Evolutionary conservation across 2,113 vertebrate genomes (phyloP).

Genomic region (Manacus vitellinus): DNA sequence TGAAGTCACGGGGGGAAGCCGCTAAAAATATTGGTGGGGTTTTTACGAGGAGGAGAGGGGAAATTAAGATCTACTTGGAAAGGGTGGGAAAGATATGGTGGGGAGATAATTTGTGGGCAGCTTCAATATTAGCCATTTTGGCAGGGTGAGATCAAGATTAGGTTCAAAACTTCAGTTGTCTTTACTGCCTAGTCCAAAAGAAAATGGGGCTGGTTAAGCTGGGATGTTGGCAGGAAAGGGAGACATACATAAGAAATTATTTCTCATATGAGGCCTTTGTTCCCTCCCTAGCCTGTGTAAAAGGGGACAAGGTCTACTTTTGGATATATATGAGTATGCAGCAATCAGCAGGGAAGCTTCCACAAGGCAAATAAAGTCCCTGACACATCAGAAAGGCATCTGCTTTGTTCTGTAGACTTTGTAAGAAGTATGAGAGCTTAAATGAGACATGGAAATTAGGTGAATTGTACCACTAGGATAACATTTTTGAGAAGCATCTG

Average conservation of each 20-base stretch:
- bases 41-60: neutral
- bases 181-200: neutral
- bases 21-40: neutral
- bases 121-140: neutral
- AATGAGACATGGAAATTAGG: neutral
- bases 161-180: neutral
- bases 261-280: neutral
- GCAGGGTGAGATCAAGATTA: neutral
- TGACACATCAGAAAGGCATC: slow-evolving; percentile 1
- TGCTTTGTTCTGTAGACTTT: neutral
- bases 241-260: neutral
- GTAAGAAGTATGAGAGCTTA: neutral
- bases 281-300: neutral
- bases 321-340: neutral
- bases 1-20: neutral
- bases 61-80: neutral
- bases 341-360: slow-evolving; percentile 5
- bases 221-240: neutral
- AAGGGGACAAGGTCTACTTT: neutral
- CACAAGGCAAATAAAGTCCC: neutral
- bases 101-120: neutral
- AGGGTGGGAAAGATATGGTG: neutral
- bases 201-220: neutral
- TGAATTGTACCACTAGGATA: neutral
- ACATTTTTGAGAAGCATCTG: slow-evolving; percentile 13